A percentile compares a stretch with the other conserved stretches of the same genome.
Evolutionary conservation across 2,113 vertebrate species (phyloP).

Genomic region (Pterocles orientalis): DNA sequence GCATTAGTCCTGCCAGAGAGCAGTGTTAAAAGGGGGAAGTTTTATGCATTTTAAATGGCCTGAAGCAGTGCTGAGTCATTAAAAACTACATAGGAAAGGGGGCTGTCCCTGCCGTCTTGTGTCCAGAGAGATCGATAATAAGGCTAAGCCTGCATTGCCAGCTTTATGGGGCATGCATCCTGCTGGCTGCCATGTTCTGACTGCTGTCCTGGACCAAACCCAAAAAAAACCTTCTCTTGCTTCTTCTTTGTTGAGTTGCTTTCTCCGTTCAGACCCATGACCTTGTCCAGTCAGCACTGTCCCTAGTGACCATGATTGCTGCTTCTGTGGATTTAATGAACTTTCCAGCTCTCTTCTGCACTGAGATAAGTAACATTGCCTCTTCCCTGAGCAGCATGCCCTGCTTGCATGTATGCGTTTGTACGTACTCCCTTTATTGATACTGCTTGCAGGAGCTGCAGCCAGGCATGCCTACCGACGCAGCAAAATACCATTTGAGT

Average conservation of each 20-base stretch:
- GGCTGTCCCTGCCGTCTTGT: neutral
- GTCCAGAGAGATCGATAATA: neutral
- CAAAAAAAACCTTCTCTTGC: slow-evolving; percentile 30
- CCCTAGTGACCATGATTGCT: neutral
- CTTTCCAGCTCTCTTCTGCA: slow-evolving; percentile 10
- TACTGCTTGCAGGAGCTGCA: neutral
- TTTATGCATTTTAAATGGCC: neutral
- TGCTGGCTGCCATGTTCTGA: slow-evolving; percentile 4
- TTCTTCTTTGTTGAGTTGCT: neutral
- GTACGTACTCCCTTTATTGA: neutral
- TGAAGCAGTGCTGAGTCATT: neutral
- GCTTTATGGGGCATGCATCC: neutral
- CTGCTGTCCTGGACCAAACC: slow-evolving; percentile 10
- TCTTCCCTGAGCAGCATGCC: neutral
- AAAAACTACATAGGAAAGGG: neutral
- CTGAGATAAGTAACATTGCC: neutral
- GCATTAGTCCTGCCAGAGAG: neutral
- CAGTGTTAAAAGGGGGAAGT: neutral
- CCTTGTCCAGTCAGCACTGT: neutral
- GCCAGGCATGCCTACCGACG: neutral
- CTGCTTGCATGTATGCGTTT: neutral
- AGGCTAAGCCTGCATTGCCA: neutral
- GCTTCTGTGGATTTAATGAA: slow-evolving; percentile 32
- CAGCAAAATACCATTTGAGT: neutral
- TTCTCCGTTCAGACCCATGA: neutral